phyloP scores from a whole-genome alignment of 2,888 invertebrate genomes.

The Empis livida region DNA sequence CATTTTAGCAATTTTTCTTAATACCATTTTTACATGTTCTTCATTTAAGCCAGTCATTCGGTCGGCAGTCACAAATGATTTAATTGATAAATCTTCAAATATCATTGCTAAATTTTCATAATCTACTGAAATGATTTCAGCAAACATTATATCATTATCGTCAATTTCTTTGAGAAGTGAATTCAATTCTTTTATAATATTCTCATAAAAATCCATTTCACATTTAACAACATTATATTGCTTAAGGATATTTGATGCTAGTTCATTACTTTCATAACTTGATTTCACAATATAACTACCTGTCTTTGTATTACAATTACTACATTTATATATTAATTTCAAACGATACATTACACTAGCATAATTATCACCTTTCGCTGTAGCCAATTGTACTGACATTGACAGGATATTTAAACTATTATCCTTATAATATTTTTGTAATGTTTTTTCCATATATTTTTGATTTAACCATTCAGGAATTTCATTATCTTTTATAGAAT shows the following conservation, averaged over 20 bases:
- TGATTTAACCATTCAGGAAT: conserved; percentile 15
- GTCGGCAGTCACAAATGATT: conserved; percentile 17
- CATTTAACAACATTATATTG: conserved; percentile 18
- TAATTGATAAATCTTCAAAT: conserved; percentile 23
- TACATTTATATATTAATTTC: conserved; percentile 13
- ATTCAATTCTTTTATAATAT: conserved; percentile 20
- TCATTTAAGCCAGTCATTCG: conserved; percentile 26
- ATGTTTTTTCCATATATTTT: conserved; percentile 14
- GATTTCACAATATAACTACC: conserved; percentile 16
- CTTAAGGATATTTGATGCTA: conserved; percentile 12
- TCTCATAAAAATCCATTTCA: conserved; percentile 24
- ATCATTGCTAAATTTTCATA: conserved; percentile 18
- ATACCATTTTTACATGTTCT: conserved; percentile 26
- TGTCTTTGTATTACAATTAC: background rate
- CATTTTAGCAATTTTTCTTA: conserved; percentile 33
- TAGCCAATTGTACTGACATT: conserved; percentile 15
- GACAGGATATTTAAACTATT: conserved; percentile 8
- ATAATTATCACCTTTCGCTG: conserved; percentile 20
- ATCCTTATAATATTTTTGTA: conserved; percentile 13
- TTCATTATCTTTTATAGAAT: no score
- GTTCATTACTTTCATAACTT: conserved; percentile 15
- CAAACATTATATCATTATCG: conserved; percentile 17
- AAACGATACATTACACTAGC: conserved; percentile 21
- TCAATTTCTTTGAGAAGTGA: conserved; percentile 13
- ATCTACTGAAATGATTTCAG: conserved; percentile 22